phyloP scores from a whole-genome alignment of 2,113 vertebrate genomes.

The Phocoena phocoena region DNA sequence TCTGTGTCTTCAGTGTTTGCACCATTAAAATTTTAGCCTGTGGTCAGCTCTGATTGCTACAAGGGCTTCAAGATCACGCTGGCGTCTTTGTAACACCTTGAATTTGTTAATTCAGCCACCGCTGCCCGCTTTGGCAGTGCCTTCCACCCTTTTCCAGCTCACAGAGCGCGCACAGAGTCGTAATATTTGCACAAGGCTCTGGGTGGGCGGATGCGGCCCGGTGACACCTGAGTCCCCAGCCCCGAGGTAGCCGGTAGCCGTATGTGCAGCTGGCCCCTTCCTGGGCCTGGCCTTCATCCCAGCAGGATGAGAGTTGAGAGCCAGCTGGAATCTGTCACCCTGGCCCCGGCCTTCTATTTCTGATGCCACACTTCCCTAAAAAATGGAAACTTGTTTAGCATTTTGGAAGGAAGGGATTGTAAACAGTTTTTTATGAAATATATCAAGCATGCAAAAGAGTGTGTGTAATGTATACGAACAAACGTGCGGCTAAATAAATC shows the following conservation, averaged over 20 bases:
- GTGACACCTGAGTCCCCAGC: neutral
- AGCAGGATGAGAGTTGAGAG: neutral
- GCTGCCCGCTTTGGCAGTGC: no score
- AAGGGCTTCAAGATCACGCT: accelerated
- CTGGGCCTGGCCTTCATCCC: neutral
- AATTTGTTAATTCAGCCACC: neutral
- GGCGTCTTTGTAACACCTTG: neutral
- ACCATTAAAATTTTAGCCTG: neutral
- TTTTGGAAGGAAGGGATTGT: neutral
- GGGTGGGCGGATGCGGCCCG: neutral
- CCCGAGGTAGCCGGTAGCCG: neutral
- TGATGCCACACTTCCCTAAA: neutral
- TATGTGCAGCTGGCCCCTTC: neutral
- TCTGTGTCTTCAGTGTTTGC: neutral
- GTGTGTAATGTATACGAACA: no score
- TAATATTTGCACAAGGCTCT: accelerated
- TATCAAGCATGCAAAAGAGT: neutral
- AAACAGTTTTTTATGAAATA: neutral
- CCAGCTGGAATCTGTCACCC: neutral
- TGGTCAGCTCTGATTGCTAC: neutral
- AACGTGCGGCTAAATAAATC: neutral
- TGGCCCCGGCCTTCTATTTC: neutral
- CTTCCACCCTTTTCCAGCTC: no score
- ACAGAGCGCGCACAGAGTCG: accelerated
- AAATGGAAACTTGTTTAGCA: neutral